Evolutionary conservation across 2,113 vertebrate genomes (phyloP), one percentile per base, ranked within the genome.

Genomic region (Oryzias curvinotus): DNA sequence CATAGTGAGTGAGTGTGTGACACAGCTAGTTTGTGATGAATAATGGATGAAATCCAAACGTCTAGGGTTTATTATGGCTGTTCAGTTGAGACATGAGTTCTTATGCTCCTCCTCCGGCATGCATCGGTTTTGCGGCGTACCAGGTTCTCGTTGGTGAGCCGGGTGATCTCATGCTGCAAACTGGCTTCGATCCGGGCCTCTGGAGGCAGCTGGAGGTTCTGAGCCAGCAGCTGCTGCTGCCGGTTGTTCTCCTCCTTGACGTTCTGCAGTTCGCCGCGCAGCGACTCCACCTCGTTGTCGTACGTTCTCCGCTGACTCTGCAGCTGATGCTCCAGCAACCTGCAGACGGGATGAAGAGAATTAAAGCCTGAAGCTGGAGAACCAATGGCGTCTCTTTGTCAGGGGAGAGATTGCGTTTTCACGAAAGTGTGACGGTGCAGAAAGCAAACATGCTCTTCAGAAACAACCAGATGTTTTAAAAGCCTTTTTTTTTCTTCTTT

Each of bases 181-280:
- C 97, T 98, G 88, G 97, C 97, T 74, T 99, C 97, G 0, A 98
- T 98, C 26, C 97, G 94, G 0, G 96, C 97, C 82, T 98, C 97
- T 0, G 96, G 97, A 3, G 97, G 97, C 77, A 98, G 93, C 92
- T 98, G 97, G 54, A 98, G 93, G 69, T 98, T 98, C 85, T 99
- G 97, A 0, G 97, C 96, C 70, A 99, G 79, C 2, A 99, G 93
- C 89, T 99, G 96, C 92, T 99, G 97, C 89, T 99, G 97, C 8
- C 96, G 93, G 23, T 97, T 96, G 82, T 97, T 99, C 46, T 99
- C 97, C 51, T 98, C 97, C 80, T 98, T 98, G 55, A 99, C 89
- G 55, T 94, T 93, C 83, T 98, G 97, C 83, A 98, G 92, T 86
- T 99, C 96, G 1, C 95, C 94, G 0, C 96, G 94, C 62, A 98